These are phyloP conservation scores for Sebastes ruberrimus DNA, from an alignment of 2,797 vertebrate species.

Conservation along the genomic window DNA sequence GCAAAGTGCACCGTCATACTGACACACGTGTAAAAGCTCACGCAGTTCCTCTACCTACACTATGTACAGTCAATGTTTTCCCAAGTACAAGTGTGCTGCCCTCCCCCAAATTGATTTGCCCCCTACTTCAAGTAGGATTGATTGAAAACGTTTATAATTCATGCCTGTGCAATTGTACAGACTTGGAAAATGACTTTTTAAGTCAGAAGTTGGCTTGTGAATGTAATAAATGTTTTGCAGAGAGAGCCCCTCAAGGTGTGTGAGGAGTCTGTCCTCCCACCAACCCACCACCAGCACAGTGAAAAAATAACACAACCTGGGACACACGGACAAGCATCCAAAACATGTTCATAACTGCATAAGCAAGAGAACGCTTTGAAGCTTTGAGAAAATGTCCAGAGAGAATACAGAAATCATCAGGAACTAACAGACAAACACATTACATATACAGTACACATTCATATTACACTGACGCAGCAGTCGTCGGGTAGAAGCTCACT, in stretches of 20 bases:
- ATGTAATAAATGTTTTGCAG: neutral
- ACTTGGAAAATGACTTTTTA: neutral
- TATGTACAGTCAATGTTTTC: too few species aligned
- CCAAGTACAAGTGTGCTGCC: too few species aligned
- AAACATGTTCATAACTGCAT: neutral
- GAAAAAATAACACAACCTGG: neutral
- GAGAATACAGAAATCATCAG: neutral
- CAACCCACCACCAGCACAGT: neutral
- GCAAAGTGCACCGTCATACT: too few species aligned
- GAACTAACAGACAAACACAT: neutral
- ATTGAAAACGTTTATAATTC: neutral
- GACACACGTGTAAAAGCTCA: too few species aligned
- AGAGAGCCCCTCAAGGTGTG: neutral
- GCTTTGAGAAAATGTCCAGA: neutral
- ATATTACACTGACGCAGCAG: neutral
- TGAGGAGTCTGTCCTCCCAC: neutral
- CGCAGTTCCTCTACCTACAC: too few species aligned
- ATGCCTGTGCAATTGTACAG: neutral
- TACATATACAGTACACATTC: neutral
- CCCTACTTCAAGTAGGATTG: neutral
- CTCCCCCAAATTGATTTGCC: neutral
- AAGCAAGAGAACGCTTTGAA: neutral
- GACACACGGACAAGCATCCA: neutral
- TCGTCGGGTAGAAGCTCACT: neutral
- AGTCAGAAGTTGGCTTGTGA: neutral